Evolutionary conservation across 2,113 vertebrate genomes (phyloP).

Genomic region (Nothocercus nigrocapillus): DNA sequence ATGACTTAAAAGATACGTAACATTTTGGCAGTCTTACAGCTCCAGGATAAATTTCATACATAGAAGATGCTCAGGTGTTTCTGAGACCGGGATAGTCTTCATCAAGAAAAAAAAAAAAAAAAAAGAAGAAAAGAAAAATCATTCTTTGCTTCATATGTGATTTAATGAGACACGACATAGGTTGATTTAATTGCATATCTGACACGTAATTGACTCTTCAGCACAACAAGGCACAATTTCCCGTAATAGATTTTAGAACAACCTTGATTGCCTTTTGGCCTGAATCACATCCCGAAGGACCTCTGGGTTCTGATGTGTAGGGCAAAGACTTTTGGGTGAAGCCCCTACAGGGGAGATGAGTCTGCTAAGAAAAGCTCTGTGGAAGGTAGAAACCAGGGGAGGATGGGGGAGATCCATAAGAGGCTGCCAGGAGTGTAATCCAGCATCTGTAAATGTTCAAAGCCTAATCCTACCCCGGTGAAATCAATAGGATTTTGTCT

Average conservation of each 20-base stretch:
- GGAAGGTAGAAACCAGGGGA: not conserved
- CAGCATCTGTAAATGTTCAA: slow-evolving; percentile 39
- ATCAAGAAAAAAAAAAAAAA: not conserved
- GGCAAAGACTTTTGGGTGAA: slow-evolving; percentile 18
- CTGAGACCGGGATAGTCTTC: not conserved
- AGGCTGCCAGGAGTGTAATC: slow-evolving; percentile 48
- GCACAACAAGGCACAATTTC: slow-evolving; percentile 11
- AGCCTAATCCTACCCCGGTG: not conserved
- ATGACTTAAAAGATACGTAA: not conserved
- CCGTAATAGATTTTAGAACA: slow-evolving; percentile 31
- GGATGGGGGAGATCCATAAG: slow-evolving; percentile 32
- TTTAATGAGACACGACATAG: slow-evolving; percentile 27
- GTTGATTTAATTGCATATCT: slow-evolving; percentile 30
- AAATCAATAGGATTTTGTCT: slow-evolving; percentile 55
- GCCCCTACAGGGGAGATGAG: not conserved
- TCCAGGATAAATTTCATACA: not conserved
- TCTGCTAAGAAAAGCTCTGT: not conserved
- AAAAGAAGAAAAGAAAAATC: not conserved
- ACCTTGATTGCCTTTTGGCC: slow-evolving; percentile 50
- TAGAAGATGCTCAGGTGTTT: not conserved
- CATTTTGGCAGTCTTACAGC: not conserved
- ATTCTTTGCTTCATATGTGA: not conserved
- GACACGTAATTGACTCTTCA: slow-evolving; percentile 52
- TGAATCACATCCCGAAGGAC: not conserved
- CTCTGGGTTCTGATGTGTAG: not conserved